These are phyloP conservation scores for Melanotus villosus DNA, from an alignment of 2,888 invertebrate species.

Conservation along the genomic window DNA sequence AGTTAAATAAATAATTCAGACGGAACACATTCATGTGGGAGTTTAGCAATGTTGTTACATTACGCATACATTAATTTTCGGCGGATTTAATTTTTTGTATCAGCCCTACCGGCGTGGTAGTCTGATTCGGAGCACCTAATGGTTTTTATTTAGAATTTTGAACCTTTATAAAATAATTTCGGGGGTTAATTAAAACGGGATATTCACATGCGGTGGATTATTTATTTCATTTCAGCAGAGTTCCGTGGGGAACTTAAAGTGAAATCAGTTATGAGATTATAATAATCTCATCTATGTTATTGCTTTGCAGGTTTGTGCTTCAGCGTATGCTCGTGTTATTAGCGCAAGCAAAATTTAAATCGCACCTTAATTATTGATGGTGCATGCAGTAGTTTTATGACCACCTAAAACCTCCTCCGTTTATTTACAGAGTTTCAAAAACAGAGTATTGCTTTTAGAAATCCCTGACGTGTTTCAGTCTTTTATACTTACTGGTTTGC, in stretches of 20 bases:
- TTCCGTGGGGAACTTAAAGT: background rate
- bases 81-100: no score
- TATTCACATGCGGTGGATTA: background rate
- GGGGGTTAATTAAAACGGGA: background rate
- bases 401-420: background rate
- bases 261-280: background rate
- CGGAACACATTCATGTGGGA: no score
- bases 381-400: background rate
- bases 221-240: background rate
- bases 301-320: background rate
- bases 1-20: no score
- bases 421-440: slow-evolving; percentile 1
- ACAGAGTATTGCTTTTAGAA: slow-evolving; percentile 13
- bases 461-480: background rate
- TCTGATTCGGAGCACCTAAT: no score
- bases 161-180: no score
- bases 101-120: no score
- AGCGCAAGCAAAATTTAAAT: background rate
- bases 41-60: no score
- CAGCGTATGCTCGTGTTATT: background rate
- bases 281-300: background rate
- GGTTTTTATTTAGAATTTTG: no score
- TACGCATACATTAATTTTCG: no score
- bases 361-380: background rate
- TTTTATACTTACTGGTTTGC: slow-evolving; percentile 1